These are phyloP conservation scores for Saccopteryx bilineata DNA, from an alignment of 2,113 vertebrate genomes.

Conservation along the genomic window DNA sequence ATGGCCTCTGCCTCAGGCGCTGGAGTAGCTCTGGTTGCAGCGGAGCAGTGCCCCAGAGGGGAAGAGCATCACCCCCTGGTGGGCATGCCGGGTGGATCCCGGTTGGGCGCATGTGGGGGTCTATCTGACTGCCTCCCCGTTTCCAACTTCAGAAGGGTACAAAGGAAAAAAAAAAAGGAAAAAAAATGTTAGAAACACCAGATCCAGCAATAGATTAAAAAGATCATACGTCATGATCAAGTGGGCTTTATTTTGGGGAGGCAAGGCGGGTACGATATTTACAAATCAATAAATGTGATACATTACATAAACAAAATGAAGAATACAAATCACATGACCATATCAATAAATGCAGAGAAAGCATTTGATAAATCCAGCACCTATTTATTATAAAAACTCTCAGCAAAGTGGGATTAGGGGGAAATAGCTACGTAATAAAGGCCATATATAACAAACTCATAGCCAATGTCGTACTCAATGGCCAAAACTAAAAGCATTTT, in stretches of 20 bases:
- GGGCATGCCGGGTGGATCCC: no score
- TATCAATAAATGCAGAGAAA: neutral
- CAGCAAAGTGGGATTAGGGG: neutral
- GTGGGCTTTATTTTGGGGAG: neutral
- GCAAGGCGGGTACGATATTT: no score
- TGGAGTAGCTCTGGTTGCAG: no score
- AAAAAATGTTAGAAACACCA: neutral
- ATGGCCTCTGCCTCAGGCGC: no score
- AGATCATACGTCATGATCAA: neutral
- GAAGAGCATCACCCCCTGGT: no score
- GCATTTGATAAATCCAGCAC: neutral
- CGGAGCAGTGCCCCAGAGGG: no score
- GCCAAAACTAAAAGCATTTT: no score
- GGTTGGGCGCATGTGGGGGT: no score
- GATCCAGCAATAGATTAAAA: neutral
- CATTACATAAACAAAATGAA: neutral
- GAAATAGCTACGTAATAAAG: neutral
- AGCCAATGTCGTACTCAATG: neutral
- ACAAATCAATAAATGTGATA: neutral
- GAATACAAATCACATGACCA: neutral
- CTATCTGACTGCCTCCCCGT: no score
- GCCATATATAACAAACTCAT: neutral
- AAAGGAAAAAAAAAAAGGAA: no score
- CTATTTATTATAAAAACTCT: neutral
- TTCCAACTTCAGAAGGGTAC: no score